Evolutionary conservation across 2,888 invertebrate genomes (phyloP).

Genomic region (Coecobrya sp.): DNA sequence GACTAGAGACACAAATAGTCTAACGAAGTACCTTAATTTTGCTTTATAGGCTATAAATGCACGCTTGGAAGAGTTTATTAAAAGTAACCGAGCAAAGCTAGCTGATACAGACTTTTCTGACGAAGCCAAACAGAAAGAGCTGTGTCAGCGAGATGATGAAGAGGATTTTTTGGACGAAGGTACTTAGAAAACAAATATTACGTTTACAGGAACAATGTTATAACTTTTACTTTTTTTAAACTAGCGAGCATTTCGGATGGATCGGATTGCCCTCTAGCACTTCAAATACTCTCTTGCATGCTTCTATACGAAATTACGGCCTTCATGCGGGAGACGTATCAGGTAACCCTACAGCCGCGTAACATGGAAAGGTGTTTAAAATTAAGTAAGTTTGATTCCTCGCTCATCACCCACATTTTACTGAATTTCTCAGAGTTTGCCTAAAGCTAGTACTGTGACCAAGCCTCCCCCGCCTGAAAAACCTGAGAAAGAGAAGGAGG

Average conservation of each 20-base stretch:
- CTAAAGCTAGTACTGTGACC: slow-evolving; percentile 82
- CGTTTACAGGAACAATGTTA: background rate
- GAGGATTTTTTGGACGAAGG: slow-evolving; percentile 99
- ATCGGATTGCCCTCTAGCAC: slow-evolving; percentile 94
- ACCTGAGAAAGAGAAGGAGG: slow-evolving; percentile 83
- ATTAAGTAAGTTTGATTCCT: background rate
- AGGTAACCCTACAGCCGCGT: slow-evolving; percentile 88
- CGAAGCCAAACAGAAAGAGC: slow-evolving; percentile 93
- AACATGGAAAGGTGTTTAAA: background rate
- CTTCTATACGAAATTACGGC: slow-evolving; percentile 98
- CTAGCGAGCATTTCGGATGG: slow-evolving; percentile 92
- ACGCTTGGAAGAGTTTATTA: slow-evolving; percentile 96
- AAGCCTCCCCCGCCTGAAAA: slow-evolving; percentile 82
- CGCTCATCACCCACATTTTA: background rate
- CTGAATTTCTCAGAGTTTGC: slow-evolving; percentile 83
- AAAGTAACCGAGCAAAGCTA: slow-evolving; percentile 91
- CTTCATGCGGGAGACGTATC: slow-evolving; percentile 98
- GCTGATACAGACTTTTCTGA: slow-evolving; percentile 89
- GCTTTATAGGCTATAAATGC: slow-evolving; percentile 92
- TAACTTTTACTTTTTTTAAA: slow-evolving; percentile 5
- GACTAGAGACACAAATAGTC: no score
- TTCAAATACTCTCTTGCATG: slow-evolving; percentile 97
- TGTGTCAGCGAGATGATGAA: slow-evolving; percentile 95
- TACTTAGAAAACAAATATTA: slow-evolving; percentile 87
- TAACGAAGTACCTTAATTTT: no score